A percentile compares a stretch with the other conserved stretches of the same genome.
phyloP scores from a whole-genome alignment of 2,888 invertebrate genomes.

The Diloba caeruleocephala region DNA sequence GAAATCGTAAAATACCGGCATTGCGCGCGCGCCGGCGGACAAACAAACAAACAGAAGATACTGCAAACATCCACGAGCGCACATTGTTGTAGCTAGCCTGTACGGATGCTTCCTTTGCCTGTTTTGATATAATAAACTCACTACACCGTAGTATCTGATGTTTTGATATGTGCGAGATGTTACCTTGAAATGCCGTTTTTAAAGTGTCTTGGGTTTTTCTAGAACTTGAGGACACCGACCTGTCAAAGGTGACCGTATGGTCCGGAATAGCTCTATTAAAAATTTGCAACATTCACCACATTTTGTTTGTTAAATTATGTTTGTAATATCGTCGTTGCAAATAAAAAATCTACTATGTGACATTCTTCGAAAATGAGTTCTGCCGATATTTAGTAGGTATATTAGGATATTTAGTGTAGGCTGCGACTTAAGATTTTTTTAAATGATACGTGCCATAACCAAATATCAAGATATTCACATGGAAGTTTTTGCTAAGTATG shows the following conservation, averaged over 20 bases:
- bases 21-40: conserved; percentile 65
- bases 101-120: conserved; percentile 62
- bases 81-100: conserved; percentile 58
- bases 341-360: no score
- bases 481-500: no score
- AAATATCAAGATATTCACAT: no score
- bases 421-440: no score
- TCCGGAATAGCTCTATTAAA: conserved; percentile 4
- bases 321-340: no score
- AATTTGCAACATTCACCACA: background rate
- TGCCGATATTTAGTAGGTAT: no score
- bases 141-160: conserved; percentile 44
- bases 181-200: conserved; percentile 38
- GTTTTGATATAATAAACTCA: conserved; percentile 54
- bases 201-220: conserved; percentile 30
- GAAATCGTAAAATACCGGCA: conserved; percentile 71
- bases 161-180: conserved; percentile 29
- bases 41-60: conserved; percentile 67
- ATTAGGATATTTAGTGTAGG: no score
- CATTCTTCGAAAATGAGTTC: no score
- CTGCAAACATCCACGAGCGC: conserved; percentile 58
- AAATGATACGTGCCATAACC: no score
- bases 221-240: conserved; percentile 52
- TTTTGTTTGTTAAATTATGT: no score
- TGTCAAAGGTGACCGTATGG: background rate